Evolutionary conservation across 2,888 invertebrate genomes (phyloP).

Genomic region (Trissoscelio sp.): DNA sequence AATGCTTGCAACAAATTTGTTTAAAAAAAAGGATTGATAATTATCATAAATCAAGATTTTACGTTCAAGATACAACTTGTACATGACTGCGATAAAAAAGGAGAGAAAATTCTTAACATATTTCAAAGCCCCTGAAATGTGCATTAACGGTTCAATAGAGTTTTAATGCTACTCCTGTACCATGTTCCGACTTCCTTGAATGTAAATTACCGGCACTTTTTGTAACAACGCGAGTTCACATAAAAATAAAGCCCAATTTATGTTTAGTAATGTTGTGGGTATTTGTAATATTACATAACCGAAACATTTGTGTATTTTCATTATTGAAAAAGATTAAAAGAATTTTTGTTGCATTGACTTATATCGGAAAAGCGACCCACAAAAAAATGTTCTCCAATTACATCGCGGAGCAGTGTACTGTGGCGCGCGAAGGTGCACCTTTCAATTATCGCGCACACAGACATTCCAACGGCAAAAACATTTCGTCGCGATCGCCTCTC

Average conservation of each 20-base stretch:
- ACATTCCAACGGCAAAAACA: conserved; percentile 74
- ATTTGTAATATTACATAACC: background rate
- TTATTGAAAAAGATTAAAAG: background rate
- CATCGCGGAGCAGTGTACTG: conserved; percentile 22
- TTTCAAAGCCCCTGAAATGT: conserved; percentile 23
- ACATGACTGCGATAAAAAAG: conserved; percentile 1
- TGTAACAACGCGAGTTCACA: background rate
- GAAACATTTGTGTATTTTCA: background rate
- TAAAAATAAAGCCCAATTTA: conserved; percentile 29
- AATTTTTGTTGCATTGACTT: background rate
- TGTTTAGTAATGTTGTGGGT: background rate
- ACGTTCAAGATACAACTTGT: background rate
- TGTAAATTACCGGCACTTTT: conserved; percentile 43
- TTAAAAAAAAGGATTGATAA: no score
- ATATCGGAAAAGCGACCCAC: conserved; percentile 8
- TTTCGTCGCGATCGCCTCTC: conserved; percentile 72
- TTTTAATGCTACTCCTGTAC: conserved; percentile 27
- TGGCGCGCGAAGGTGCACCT: conserved; percentile 61
- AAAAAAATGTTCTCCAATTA: conserved; percentile 37
- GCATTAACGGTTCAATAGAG: conserved; percentile 46
- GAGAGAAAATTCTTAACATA: conserved; percentile 45
- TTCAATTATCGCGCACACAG: conserved; percentile 70
- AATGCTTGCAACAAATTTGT: no score
- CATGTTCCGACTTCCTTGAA: conserved; percentile 43
- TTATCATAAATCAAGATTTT: background rate